Evolutionary conservation across 2,888 invertebrate species (phyloP), one percentile per base, ranked within the genome.

Genomic region (Ophraella communa): DNA sequence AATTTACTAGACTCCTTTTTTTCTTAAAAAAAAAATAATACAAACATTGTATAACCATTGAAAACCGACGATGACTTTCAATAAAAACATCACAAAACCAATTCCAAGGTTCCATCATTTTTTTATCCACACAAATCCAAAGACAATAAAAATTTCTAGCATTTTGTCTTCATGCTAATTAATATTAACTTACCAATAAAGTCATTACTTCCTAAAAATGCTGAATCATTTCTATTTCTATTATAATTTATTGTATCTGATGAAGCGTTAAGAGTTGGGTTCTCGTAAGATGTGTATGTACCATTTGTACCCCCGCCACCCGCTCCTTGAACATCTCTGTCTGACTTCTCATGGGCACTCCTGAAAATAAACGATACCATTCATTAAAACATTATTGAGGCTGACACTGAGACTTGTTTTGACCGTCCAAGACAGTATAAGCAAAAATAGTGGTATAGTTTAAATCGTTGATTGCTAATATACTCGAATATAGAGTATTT

Each of bases 181-280:
- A 17, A 27, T 27, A 20, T 30, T 1, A 51, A 83, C 84, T 85
- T 78, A 86, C 86, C 79, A 71, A 85, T 86, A 71, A 86, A 86
- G 69, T 88, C 87, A 73, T 87, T 87, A 71, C 88, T 88, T 70
- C 88, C 88, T 76, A 70, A 58, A 30, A 58, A 70, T 10, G 70
- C 52, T 11, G 70, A 70, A 53, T 68, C 65, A 52, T 68, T 64
- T 51, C 67, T 68, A 51, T 61, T 72, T 68, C 70, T 71, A 66
- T 56, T 74, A 70, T 72, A 74, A 51, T 70, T 73, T 24, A 83
- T 74, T 64, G 76, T 80, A 39, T 76, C 76, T 14, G 78, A 71
- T 23, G 83, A 82, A n/a, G 74, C 74, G 39, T 73, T 78, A 8
- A 83, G 74, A 5, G 77, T 78, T 18, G 79, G 77, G 67, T 83